Conservation (phyloP, 37 sponge, comb jelly and placozoan genomes). For the Spongilla lacustris region DNA sequence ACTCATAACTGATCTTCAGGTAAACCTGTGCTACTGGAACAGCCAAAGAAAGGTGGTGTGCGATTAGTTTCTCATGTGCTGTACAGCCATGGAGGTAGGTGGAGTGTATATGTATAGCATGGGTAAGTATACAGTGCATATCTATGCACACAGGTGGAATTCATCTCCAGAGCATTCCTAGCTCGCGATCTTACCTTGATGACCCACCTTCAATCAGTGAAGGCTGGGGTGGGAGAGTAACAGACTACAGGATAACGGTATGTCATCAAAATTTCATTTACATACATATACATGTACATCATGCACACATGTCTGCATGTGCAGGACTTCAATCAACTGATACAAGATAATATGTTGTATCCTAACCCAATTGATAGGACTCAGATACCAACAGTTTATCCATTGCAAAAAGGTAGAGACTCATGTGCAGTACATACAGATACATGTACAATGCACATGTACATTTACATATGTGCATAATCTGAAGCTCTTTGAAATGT, state of each 20-base stretch:
- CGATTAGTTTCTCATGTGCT: conserved; percentile 78
- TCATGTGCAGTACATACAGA: not conserved
- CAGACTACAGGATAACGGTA: conserved; percentile 89
- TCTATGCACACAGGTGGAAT: conserved; percentile 52
- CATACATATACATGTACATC: not conserved
- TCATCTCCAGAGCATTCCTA: conserved; percentile 80
- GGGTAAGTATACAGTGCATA: not conserved
- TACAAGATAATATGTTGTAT: conserved; percentile 39
- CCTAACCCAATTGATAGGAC: conserved; percentile 70
- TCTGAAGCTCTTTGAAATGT: no score
- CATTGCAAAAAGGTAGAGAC: conserved; percentile 52
- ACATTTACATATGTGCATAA: not conserved
- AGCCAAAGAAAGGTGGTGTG: conserved; percentile 53
- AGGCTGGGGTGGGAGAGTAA: conserved; percentile 84
- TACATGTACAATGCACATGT: no score
- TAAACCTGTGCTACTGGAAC: conserved; percentile 85
- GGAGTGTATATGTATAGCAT: not conserved
- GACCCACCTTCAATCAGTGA: conserved; percentile 92
- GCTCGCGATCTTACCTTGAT: conserved; percentile 61
- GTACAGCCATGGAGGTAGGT: conserved; percentile 49
- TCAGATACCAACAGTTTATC: conserved; percentile 46
- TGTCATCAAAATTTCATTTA: not conserved
- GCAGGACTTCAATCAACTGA: conserved; percentile 85
- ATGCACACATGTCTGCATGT: no score
- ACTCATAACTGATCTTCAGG: conserved; percentile 24